Conservation (phyloP, 2,888 invertebrate species). For the Nephrotoma guestfalica region DNA sequence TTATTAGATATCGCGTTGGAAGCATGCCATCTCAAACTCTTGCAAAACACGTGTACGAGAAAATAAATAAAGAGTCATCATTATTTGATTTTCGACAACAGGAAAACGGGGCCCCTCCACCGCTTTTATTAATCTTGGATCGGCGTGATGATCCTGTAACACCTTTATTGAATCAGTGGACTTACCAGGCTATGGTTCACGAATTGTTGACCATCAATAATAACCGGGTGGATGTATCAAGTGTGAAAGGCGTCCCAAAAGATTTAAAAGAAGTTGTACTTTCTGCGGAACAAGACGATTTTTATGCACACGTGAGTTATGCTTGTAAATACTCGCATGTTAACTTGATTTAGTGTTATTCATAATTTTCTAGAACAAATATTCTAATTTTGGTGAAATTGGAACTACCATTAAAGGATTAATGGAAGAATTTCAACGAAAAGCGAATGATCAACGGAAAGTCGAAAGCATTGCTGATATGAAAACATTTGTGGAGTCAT, state of each 20-base stretch:
- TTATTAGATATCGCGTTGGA: constrained; percentile 75
- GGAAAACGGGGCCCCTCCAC: constrained; percentile 46
- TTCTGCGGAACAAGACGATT: constrained; percentile 91
- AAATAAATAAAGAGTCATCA: constrained; percentile 73
- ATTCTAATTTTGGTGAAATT: constrained; percentile 96
- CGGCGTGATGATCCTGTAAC: constrained; percentile 91
- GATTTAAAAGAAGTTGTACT: constrained; percentile 88
- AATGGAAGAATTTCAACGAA: constrained; percentile 95
- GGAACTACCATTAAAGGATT: constrained; percentile 91
- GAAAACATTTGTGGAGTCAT: constrained; percentile 96
- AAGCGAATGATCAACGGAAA: constrained; percentile 90
- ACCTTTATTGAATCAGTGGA: constrained; percentile 94
- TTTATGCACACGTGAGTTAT: constrained; percentile 67
- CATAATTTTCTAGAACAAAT: constrained; percentile 55
- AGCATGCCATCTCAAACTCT: constrained; percentile 73
- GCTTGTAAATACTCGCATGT: not conserved
- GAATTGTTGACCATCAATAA: constrained; percentile 86
- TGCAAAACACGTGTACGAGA: constrained; percentile 72
- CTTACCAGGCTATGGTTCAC: constrained; percentile 99
- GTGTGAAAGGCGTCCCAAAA: constrained; percentile 68
- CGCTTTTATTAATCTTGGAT: constrained; percentile 80
- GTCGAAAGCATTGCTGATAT: constrained; percentile 97
- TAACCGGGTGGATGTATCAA: constrained; percentile 81
- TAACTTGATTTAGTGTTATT: not conserved
- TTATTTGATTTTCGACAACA: constrained; percentile 72